Conservation (phyloP, 2,888 invertebrate species). For the Mythimna loreyi region DNA sequence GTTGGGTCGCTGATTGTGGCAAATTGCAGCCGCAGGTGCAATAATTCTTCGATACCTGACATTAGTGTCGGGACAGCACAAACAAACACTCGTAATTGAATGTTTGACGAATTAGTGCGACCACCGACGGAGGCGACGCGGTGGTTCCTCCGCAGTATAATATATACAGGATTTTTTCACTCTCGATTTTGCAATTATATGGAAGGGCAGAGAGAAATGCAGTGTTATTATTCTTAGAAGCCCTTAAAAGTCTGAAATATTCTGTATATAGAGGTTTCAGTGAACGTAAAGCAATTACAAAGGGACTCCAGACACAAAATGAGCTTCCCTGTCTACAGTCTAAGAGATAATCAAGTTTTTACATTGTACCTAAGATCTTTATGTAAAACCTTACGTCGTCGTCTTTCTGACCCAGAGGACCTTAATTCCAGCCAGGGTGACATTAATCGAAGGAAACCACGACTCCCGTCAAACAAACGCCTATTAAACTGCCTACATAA, state of each 20-base stretch:
- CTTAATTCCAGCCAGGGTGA: neutral
- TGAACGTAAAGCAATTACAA: neutral
- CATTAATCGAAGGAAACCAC: neutral
- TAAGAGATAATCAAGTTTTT: neutral
- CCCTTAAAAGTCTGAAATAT: neutral
- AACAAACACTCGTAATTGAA: constrained; percentile 82
- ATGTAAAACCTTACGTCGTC: neutral
- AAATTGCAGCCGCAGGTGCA: constrained; percentile 81
- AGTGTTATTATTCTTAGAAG: neutral
- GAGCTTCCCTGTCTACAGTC: neutral
- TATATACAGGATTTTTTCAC: neutral
- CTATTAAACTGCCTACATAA: neutral
- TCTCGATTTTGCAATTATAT: constrained; percentile 17
- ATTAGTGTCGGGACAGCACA: constrained; percentile 84
- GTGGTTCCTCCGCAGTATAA: constrained; percentile 35
- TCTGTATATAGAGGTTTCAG: neutral
- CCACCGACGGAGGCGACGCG: constrained; percentile 71
- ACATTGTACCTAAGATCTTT: too few species aligned
- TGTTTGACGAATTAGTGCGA: constrained; percentile 80
- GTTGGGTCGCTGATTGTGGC: constrained; percentile 72
- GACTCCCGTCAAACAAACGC: neutral
- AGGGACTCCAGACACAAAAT: neutral
- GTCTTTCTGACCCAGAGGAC: neutral
- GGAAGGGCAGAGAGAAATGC: neutral
- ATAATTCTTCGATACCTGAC: constrained; percentile 81